These are phyloP conservation scores for Pachypsylla venusta DNA, from an alignment of 1,140 invertebrate genomes.

Conservation along the genomic window DNA sequence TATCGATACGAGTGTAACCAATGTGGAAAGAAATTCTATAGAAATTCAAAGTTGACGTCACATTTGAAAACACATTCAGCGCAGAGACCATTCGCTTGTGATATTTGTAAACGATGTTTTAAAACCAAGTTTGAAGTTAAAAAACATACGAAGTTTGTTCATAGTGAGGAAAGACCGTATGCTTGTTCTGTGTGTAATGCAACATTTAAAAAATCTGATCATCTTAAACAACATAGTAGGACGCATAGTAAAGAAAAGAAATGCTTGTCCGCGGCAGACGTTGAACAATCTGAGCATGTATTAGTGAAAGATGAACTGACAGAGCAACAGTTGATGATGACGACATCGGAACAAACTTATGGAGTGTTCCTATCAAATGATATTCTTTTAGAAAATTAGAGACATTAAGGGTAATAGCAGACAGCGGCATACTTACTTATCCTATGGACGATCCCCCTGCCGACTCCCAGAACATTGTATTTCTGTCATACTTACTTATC, in stretches of 20 bases:
- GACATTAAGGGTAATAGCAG: no score
- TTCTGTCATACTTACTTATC: no score
- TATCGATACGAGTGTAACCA: background rate
- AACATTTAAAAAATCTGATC: constrained; percentile 16
- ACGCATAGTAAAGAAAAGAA: background rate
- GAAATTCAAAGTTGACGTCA: constrained; percentile 15
- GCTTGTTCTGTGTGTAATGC: background rate
- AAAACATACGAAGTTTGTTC: background rate
- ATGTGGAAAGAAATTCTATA: background rate
- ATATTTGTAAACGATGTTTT: constrained; percentile 22
- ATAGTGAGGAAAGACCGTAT: background rate
- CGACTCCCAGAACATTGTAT: no score
- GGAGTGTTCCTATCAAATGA: no score
- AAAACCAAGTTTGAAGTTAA: background rate
- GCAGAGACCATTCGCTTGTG: constrained; percentile 26
- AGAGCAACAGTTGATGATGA: no score
- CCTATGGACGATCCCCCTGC: no score
- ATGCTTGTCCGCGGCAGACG: no score
- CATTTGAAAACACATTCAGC: background rate
- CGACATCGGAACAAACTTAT: no score
- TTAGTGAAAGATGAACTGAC: no score
- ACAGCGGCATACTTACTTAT: no score
- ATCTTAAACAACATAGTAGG: background rate
- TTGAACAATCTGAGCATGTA: no score
- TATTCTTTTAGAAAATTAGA: no score